A percentile compares a stretch with the other conserved stretches of the same genome.
phyloP scores from a whole-genome alignment of 2,797 vertebrate genomes.

The Phrynocephalus forsythii region DNA sequence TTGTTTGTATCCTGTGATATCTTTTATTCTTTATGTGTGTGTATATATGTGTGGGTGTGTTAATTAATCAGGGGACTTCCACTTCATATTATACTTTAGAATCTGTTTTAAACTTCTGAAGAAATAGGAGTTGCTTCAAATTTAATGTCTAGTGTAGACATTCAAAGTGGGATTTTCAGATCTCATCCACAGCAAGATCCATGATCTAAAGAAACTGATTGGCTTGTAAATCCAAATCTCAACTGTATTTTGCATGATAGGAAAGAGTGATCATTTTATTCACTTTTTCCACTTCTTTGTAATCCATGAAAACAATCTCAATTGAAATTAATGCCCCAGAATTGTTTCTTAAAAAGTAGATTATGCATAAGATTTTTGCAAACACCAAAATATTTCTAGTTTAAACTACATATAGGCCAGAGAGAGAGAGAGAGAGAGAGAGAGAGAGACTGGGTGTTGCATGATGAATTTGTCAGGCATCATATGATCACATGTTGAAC shows the following conservation, averaged over 20 bases:
- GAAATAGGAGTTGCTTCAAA: conserved; percentile 26
- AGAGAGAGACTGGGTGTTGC: background rate
- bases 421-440: too few relatives aligned
- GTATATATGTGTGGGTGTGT: conserved; percentile 36
- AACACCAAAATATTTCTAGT: background rate
- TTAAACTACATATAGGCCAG: background rate
- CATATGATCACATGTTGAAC: background rate
- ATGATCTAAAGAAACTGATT: conserved; percentile 1
- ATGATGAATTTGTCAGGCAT: background rate
- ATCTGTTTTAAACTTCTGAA: conserved; percentile 42
- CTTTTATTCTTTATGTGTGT: conserved; percentile 56
- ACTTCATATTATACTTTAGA: conserved; percentile 52
- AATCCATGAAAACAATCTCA: background rate
- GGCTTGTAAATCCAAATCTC: background rate
- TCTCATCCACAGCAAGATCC: background rate
- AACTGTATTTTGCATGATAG: background rate
- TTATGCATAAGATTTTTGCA: background rate
- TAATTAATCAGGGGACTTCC: conserved; percentile 46
- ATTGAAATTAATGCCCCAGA: background rate
- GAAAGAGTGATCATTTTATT: background rate
- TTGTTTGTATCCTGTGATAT: conserved; percentile 71
- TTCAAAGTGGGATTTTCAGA: background rate
- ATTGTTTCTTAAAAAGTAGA: background rate
- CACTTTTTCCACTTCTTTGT: background rate
- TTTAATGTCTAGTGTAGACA: background rate